A percentile compares a stretch with the other conserved stretches of the same genome.
phyloP scores from a whole-genome alignment of 2,888 invertebrate genomes.

The Parthenolecanium corni region DNA sequence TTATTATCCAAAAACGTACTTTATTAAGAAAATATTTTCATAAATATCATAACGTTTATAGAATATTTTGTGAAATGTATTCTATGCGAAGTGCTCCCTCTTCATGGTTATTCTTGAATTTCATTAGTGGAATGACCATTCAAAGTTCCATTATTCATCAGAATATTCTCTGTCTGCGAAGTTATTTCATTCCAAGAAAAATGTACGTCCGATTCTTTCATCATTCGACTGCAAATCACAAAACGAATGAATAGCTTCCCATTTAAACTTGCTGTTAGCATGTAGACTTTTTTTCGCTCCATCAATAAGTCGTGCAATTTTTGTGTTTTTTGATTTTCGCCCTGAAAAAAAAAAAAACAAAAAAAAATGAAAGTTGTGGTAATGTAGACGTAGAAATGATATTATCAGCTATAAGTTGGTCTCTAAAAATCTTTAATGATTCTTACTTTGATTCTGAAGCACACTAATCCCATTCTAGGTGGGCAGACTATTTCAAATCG shows the following conservation, averaged over 20 bases:
- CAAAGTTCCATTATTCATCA: conserved; percentile 1
- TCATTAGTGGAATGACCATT: conserved; percentile 11
- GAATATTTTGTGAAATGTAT: too few relatives aligned
- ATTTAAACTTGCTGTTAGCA: conserved; percentile 63
- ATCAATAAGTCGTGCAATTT: conserved; percentile 59
- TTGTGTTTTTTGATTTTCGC: conserved; percentile 56
- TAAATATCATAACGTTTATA: too few relatives aligned
- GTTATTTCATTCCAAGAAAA: conserved; percentile 62
- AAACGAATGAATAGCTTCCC: conserved; percentile 64
- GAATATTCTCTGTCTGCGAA: conserved; percentile 42
- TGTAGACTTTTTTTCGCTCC: conserved; percentile 62
- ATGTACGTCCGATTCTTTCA: conserved; percentile 57
- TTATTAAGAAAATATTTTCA: too few relatives aligned
- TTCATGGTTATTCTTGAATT: too few relatives aligned
- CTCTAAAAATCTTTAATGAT: too few relatives aligned
- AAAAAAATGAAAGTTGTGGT: neutral
- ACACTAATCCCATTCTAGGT: conserved; percentile 69
- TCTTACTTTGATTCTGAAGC: conserved; percentile 66
- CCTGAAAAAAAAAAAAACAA: conserved; percentile 43
- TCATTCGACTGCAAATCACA: conserved; percentile 64
- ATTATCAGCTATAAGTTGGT: neutral
- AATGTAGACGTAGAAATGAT: neutral
- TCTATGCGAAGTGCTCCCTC: too few relatives aligned
- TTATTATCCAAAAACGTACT: too few relatives aligned
- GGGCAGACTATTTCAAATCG: conserved; percentile 68